A percentile compares a stretch with the other conserved stretches of the same genome.
Evolutionary conservation across 35 echinoderm and acorn worm genomes (phyloP).

Genomic region (Patiria miniata): DNA sequence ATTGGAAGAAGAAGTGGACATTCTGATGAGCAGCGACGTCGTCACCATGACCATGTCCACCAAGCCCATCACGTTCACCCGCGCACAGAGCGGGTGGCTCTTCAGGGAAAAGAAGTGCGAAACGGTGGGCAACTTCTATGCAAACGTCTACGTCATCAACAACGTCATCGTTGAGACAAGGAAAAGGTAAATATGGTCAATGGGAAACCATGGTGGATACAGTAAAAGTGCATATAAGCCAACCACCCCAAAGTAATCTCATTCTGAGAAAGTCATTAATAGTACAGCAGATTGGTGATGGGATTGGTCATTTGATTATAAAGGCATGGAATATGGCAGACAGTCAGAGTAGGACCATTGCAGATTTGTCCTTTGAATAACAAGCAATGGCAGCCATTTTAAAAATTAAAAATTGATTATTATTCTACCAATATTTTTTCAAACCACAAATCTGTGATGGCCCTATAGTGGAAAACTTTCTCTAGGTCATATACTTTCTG

Average conservation of each 20-base stretch:
- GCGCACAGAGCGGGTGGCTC: constrained; percentile 91
- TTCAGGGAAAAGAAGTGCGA: constrained; percentile 87
- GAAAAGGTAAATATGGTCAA: constrained; percentile 70
- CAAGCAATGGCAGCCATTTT: too few species aligned
- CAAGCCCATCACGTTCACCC: constrained; percentile 66
- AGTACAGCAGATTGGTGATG: background rate
- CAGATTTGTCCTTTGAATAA: too few species aligned
- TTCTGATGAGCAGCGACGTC: constrained; percentile 81
- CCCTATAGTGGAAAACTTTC: too few species aligned
- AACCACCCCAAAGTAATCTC: background rate
- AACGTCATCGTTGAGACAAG: constrained; percentile 90
- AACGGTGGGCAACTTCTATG: constrained; percentile 80
- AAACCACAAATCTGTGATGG: too few species aligned
- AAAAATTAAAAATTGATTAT: too few species aligned
- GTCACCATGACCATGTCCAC: constrained; percentile 74
- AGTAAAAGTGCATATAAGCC: background rate
- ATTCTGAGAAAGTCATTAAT: background rate
- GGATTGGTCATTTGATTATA: background rate
- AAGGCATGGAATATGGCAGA: background rate
- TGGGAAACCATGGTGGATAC: background rate
- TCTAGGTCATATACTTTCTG: too few species aligned
- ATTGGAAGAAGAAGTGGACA: constrained; percentile 79
- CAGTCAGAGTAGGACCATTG: too few species aligned
- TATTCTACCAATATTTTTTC: too few species aligned
- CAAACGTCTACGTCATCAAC: constrained; percentile 81